Evolutionary conservation across 2,797 vertebrate genomes (phyloP).

Genomic region (Pseudomugil gertrudae): DNA sequence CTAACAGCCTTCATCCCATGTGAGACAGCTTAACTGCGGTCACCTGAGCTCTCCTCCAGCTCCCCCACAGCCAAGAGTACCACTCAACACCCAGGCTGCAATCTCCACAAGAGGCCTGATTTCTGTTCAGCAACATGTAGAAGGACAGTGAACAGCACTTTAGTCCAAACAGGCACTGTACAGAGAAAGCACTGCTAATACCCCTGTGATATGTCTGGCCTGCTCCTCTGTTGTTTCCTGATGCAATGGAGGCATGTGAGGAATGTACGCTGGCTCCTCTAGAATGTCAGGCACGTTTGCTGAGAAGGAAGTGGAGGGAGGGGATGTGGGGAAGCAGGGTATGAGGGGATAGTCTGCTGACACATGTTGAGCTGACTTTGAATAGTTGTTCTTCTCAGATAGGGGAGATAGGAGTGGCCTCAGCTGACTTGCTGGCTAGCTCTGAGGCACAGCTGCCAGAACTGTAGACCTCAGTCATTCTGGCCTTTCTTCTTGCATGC

Average conservation of each 20-base stretch:
- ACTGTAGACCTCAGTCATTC: conserved; percentile 67
- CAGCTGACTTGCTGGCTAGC: conserved; percentile 69
- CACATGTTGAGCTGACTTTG: conserved; percentile 65
- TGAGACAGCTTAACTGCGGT: conserved; percentile 77
- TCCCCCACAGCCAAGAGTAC: conserved; percentile 23
- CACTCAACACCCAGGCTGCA: conserved; percentile 31
- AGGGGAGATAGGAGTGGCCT: conserved; percentile 50
- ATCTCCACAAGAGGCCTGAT: conserved; percentile 38
- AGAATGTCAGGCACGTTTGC: conserved; percentile 78
- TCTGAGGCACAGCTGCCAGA: conserved; percentile 66
- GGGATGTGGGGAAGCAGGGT: not conserved
- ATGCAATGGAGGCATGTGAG: conserved; percentile 64
- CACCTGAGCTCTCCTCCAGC: conserved; percentile 66
- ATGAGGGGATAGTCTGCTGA: conserved; percentile 36
- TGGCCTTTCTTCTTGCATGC: conserved; percentile 57
- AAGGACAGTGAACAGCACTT: conserved; percentile 42
- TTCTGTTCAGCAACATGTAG: conserved; percentile 36
- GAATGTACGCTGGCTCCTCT: conserved; percentile 77
- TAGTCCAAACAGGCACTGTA: conserved; percentile 28
- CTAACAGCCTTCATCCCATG: conserved; percentile 62
- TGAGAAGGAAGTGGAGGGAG: conserved; percentile 50
- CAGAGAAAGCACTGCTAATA: conserved; percentile 30
- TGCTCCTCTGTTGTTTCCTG: conserved; percentile 33
- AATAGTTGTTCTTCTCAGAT: conserved; percentile 54
- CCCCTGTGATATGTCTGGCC: conserved; percentile 49